Conservation (phyloP, 1,140 invertebrate genomes). For the Pseudoatta argentina region DNA sequence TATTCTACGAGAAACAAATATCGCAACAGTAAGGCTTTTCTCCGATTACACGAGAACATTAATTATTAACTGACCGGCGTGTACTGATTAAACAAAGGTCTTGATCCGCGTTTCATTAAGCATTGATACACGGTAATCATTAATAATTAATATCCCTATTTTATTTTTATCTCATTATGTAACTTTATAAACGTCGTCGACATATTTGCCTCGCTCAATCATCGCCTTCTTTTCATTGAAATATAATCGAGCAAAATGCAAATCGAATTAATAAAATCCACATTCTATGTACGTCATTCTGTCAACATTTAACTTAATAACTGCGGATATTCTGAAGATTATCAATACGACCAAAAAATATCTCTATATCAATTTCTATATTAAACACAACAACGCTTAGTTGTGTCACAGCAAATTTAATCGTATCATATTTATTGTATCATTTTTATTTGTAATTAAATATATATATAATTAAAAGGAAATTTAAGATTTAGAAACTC, state of each 20-base stretch:
- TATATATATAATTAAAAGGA: not conserved
- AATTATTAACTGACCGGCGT: conserved; percentile 27
- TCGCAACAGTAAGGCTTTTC: not conserved
- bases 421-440: not conserved
- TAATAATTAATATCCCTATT: not conserved
- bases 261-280: not conserved
- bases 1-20: not conserved
- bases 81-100: conserved; percentile 48
- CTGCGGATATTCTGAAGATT: not conserved
- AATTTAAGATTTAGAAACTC: not conserved
- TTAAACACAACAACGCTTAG: not conserved
- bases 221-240: not conserved
- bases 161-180: conserved; percentile 28
- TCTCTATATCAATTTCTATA: conserved; percentile 17
- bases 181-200: not conserved
- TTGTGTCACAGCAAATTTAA: not conserved
- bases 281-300: not conserved
- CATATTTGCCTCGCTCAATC: not conserved
- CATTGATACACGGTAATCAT: not conserved
- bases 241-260: not conserved
- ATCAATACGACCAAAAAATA: conserved; percentile 8
- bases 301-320: not conserved
- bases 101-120: conserved; percentile 22
- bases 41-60: conserved; percentile 4
- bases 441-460: not conserved